These are phyloP conservation scores for Muscicapa comitata DNA, from an alignment of 2,797 vertebrate genomes.

Conservation along the genomic window DNA sequence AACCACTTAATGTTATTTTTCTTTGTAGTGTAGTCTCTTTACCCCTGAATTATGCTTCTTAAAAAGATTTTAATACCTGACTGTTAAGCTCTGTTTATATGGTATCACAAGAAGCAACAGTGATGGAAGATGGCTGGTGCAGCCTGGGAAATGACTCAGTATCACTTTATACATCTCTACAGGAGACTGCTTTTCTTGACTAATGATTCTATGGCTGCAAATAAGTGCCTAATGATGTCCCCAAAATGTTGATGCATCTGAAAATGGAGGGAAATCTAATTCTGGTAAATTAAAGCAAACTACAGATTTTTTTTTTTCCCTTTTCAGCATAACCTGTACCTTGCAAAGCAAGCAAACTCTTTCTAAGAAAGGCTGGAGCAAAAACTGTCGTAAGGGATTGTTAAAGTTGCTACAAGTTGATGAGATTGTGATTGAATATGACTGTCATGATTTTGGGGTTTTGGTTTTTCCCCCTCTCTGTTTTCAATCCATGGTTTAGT, in stretches of 20 bases:
- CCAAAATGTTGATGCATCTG: slow-evolving; percentile 1
- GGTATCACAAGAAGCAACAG: background rate
- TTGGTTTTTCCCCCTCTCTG: too few species aligned
- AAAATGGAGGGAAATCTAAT: background rate
- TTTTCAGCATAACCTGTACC: background rate
- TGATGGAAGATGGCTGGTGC: background rate
- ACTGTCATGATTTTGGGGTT: background rate
- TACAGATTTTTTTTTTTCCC: background rate
- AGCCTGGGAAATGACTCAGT: background rate
- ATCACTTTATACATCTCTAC: background rate
- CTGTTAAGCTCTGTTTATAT: background rate
- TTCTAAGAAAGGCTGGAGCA: background rate
- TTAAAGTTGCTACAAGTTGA: background rate
- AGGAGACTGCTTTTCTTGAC: background rate
- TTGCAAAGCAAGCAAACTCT: background rate
- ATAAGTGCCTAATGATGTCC: background rate
- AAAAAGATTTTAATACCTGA: background rate
- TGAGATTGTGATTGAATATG: background rate
- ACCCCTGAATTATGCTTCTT: background rate
- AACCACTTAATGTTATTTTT: background rate
- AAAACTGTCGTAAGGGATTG: background rate
- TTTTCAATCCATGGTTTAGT: background rate
- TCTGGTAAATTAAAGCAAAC: slow-evolving; percentile 14
- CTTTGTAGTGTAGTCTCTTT: background rate
- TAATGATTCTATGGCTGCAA: background rate